These are phyloP conservation scores for Eumerus sabulonum DNA, from an alignment of 2,888 invertebrate species.

Conservation along the genomic window DNA sequence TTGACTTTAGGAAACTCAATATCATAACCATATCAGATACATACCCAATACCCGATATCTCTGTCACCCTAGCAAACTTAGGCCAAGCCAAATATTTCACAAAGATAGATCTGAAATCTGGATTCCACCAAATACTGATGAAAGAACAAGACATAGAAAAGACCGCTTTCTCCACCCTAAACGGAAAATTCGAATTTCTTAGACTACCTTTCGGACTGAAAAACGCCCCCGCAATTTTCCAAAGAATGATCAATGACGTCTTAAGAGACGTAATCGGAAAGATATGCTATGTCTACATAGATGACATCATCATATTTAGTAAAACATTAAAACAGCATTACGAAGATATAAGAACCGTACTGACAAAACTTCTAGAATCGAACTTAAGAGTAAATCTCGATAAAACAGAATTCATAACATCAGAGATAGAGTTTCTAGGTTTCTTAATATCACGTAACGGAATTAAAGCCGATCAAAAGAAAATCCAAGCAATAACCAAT, in stretches of 20 bases:
- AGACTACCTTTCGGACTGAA: too few species aligned
- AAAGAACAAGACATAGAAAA: slow-evolving; percentile 44
- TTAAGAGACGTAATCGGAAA: too few species aligned
- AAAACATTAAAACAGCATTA: not conserved
- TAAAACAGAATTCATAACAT: slow-evolving; percentile 10
- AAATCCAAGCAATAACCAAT: not conserved
- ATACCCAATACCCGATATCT: slow-evolving; percentile 23
- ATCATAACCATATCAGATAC: slow-evolving; percentile 23
- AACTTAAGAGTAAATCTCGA: slow-evolving; percentile 12
- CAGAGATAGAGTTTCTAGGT: slow-evolving; percentile 4
- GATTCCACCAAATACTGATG: slow-evolving; percentile 54
- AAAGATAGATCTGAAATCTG: slow-evolving; percentile 43
- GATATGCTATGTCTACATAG: too few species aligned
- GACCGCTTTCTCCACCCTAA: too few species aligned
- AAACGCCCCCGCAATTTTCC: too few species aligned
- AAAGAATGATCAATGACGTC: too few species aligned
- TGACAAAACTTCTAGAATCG: not conserved
- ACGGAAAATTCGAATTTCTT: too few species aligned
- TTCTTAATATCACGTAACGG: not conserved
- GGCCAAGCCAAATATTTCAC: slow-evolving; percentile 46
- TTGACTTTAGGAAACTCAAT: slow-evolving; percentile 42
- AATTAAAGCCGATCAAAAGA: slow-evolving; percentile 1
- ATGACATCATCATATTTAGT: too few species aligned
- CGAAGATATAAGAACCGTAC: not conserved
- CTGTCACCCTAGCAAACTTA: slow-evolving; percentile 18